phyloP scores from a whole-genome alignment of 1,140 invertebrate genomes.

The Lamellibrachia luymesi region DNA sequence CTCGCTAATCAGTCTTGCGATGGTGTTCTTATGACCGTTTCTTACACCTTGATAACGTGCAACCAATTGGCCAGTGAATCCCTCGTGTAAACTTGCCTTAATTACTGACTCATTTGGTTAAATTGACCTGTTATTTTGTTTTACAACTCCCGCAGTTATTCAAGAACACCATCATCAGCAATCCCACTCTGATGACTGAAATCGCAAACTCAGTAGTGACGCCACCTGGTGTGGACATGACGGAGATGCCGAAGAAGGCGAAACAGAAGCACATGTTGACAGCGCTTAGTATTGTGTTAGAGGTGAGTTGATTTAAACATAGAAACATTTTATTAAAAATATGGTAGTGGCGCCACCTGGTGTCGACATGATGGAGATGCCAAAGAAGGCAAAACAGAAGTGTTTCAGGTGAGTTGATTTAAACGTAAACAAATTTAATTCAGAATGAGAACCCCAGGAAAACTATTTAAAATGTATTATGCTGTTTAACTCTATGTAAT shows the following conservation, averaged over 20 bases:
- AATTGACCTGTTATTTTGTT: not conserved
- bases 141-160: constrained; percentile 43
- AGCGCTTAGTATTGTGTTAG: constrained; percentile 41
- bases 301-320: constrained; percentile 25
- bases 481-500: not conserved
- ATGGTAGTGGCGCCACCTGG: constrained; percentile 21
- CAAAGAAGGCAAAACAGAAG: constrained; percentile 44
- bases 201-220: constrained; percentile 37
- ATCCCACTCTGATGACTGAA: constrained; percentile 51
- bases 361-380: not conserved
- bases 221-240: not conserved
- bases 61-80: too few relatives aligned
- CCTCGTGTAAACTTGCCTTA: too few relatives aligned
- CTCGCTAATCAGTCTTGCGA: too few relatives aligned
- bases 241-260: constrained; percentile 34
- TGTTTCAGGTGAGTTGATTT: constrained; percentile 38
- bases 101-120: not conserved
- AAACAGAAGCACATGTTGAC: constrained; percentile 42
- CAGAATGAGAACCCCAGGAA: not conserved
- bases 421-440: not conserved
- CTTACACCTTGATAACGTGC: too few relatives aligned
- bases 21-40: too few relatives aligned
- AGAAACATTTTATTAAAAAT: too few relatives aligned
- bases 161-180: constrained; percentile 48
- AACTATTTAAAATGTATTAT: not conserved